A percentile compares a stretch with the other conserved stretches of the same genome.
Conservation (phyloP, 2,888 invertebrate genomes). For the Pseudococcus longispinus region DNA sequence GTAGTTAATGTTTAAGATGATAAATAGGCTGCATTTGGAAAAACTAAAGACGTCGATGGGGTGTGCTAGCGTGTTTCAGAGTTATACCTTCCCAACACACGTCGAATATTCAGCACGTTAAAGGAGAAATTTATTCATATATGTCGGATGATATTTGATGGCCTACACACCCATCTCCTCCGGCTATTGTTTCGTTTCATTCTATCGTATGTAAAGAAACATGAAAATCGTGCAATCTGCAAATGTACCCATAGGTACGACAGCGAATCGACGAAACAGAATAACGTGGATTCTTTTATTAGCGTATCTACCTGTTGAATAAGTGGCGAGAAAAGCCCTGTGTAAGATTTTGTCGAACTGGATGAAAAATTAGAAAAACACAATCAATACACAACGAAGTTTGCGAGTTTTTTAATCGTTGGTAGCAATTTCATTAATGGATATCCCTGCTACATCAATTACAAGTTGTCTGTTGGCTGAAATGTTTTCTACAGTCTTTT, state of each 20-base stretch:
- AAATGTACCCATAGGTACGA: not conserved
- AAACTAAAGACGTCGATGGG: not conserved
- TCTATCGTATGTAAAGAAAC: not conserved
- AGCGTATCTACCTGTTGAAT: not conserved
- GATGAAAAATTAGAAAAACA: no score
- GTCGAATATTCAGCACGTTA: not conserved
- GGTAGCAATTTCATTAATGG: no score
- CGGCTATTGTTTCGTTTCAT: not conserved
- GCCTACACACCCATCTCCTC: not conserved
- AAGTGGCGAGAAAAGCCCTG: not conserved
- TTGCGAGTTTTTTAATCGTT: no score
- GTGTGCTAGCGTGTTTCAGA: not conserved
- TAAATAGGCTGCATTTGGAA: conserved; percentile 7
- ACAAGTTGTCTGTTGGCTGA: no score
- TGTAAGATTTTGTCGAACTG: not conserved
- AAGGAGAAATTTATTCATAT: not conserved
- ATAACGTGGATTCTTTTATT: not conserved
- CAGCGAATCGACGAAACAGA: not conserved
- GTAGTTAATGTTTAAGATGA: conserved; percentile 22
- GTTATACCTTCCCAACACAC: not conserved
- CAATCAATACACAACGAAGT: no score
- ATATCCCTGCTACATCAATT: no score
- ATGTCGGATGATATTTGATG: not conserved
- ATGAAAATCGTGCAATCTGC: not conserved
- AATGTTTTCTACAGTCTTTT: no score